phyloP scores from a whole-genome alignment of 2,113 vertebrate species.

The Tupaia tana region DNA sequence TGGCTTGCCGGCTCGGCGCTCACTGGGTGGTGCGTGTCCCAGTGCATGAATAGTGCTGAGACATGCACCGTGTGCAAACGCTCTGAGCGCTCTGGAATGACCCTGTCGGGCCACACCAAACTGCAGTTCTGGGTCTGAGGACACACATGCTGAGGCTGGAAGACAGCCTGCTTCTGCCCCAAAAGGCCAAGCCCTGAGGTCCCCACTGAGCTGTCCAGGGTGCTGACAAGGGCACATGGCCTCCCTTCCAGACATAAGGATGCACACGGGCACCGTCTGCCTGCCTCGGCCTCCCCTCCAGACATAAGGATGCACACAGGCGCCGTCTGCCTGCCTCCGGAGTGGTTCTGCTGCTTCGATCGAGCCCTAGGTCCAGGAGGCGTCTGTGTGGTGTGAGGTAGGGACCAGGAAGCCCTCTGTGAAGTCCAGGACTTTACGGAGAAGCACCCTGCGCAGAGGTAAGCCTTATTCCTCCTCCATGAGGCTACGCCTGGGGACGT shows the following conservation, averaged over 20 bases:
- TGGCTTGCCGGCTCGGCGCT: too few species aligned
- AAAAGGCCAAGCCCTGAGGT: not conserved
- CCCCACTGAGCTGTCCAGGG: not conserved
- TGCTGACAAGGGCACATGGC: not conserved
- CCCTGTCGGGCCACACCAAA: not conserved
- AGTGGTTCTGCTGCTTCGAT: not conserved
- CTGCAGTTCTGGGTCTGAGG: not conserved
- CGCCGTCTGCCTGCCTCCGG: not conserved
- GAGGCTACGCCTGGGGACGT: too few species aligned
- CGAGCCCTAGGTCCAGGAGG: not conserved
- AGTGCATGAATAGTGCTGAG: rapidly evolving
- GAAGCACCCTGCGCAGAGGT: not conserved
- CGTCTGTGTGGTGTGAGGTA: not conserved
- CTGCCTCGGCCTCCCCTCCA: not conserved
- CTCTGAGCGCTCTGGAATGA: not conserved
- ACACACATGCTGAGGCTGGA: rapidly evolving
- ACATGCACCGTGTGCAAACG: rapidly evolving
- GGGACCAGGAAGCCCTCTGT: not conserved
- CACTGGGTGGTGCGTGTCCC: not conserved
- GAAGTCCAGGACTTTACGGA: not conserved
- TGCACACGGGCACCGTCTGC: too few species aligned
- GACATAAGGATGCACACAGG: too few species aligned
- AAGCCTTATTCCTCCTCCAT: rapidly evolving
- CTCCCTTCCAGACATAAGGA: not conserved
- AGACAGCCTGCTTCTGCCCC: not conserved